phyloP scores from a whole-genome alignment of 2,113 vertebrate genomes.

The Pogonocichla stellata region DNA sequence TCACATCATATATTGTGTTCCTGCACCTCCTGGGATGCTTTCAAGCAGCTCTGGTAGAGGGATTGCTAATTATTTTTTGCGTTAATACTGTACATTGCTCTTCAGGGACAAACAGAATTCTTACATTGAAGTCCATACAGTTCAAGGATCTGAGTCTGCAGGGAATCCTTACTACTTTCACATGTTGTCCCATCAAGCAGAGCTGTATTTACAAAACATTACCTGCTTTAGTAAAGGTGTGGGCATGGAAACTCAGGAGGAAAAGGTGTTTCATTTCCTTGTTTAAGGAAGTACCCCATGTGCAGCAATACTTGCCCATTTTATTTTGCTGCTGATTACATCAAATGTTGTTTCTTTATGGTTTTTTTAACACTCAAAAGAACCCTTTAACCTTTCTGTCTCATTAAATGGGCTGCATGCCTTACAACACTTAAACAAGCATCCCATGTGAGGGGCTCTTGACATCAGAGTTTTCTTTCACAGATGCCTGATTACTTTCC shows the following conservation, averaged over 20 bases:
- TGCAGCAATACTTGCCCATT: background rate
- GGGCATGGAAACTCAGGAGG: background rate
- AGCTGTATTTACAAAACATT: background rate
- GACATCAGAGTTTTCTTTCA: slow-evolving; percentile 61
- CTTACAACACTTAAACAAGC: slow-evolving; percentile 29
- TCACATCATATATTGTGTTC: background rate
- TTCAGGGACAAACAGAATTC: background rate
- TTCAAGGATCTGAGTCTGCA: background rate
- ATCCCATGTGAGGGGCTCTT: slow-evolving; percentile 42
- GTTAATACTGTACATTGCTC: background rate
- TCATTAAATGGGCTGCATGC: slow-evolving; percentile 21
- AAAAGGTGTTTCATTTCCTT: slow-evolving; percentile 50
- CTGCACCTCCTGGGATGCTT: background rate
- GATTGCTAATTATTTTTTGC: slow-evolving; percentile 2
- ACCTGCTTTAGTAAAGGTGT: background rate
- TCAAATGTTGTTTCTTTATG: slow-evolving; percentile 2
- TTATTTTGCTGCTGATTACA: slow-evolving; percentile 13
- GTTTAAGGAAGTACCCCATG: background rate
- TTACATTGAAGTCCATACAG: background rate
- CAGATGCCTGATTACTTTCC: slow-evolving; percentile 57
- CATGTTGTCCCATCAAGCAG: background rate
- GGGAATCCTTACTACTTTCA: background rate
- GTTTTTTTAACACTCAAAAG: background rate
- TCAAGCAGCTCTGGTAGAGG: background rate
- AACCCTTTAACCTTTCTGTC: slow-evolving; percentile 44